These are phyloP conservation scores for Hermodice carunculata DNA, from an alignment of 2,888 invertebrate genomes.

Conservation along the genomic window DNA sequence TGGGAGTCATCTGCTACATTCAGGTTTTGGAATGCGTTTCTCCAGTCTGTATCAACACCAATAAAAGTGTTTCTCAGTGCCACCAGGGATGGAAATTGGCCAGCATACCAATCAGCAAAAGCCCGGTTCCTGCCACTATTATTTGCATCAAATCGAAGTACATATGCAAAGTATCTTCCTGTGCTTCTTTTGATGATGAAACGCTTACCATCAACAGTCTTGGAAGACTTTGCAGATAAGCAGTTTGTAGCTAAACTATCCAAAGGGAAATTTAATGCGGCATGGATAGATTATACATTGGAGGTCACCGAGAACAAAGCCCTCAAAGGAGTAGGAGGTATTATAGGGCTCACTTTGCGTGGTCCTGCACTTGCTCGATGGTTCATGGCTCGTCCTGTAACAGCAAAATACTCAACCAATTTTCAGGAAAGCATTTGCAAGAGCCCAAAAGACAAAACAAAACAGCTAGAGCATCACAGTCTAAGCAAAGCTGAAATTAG, in stretches of 20 bases:
- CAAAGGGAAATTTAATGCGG: conserved; percentile 7
- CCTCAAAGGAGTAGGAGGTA: conserved; percentile 23
- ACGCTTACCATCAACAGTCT: not conserved
- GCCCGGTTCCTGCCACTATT: conserved; percentile 35
- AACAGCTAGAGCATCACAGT: not conserved
- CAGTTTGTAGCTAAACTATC: conserved; percentile 1
- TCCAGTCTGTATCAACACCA: not conserved
- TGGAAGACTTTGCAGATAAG: not conserved
- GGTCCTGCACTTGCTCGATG: conserved; percentile 5
- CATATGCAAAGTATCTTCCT: conserved; percentile 2
- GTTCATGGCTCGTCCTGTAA: conserved; percentile 4
- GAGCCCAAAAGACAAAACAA: not conserved
- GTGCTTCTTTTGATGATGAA: not conserved
- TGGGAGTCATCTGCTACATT: not conserved
- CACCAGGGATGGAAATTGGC: not conserved
- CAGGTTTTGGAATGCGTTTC: not conserved
- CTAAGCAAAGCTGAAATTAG: not conserved
- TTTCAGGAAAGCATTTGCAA: not conserved
- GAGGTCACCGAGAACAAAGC: conserved; percentile 24
- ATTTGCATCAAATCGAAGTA: not conserved
- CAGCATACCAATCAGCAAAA: conserved; percentile 15
- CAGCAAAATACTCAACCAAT: not conserved
- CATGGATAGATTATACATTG: conserved; percentile 18
- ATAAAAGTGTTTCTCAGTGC: not conserved
- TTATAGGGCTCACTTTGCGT: conserved; percentile 17